phyloP scores from a whole-genome alignment of 2,113 vertebrate genomes.

The Tylochromis polylepis region DNA sequence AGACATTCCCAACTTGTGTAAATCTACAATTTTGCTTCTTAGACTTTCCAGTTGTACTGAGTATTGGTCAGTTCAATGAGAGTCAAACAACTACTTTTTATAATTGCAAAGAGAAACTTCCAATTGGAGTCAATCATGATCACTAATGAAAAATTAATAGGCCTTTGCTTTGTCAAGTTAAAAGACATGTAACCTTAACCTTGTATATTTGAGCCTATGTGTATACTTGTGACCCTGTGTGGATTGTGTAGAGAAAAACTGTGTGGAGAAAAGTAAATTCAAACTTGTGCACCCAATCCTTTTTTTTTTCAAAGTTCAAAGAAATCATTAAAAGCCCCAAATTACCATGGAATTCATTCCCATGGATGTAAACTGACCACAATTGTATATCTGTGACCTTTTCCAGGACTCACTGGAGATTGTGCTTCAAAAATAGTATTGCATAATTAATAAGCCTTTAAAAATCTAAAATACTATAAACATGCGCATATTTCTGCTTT shows the following conservation, averaged over 20 bases:
- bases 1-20: neutral
- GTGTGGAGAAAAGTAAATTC: neutral
- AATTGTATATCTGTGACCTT: neutral
- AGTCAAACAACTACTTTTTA: neutral
- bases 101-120: neutral
- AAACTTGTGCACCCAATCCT: neutral
- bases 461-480: neutral
- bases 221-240: neutral
- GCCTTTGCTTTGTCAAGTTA: neutral
- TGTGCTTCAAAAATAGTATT: neutral
- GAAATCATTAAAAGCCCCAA: neutral
- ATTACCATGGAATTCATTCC: neutral
- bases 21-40: neutral
- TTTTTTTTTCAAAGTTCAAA: neutral
- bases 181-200: neutral
- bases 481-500: rapidly evolving
- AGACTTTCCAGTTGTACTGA: neutral
- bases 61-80: neutral
- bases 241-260: neutral
- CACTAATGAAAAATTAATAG: neutral
- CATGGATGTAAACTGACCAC: rapidly evolving
- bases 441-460: neutral
- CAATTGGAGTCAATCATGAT: neutral
- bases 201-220: neutral
- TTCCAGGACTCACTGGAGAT: neutral